These are phyloP conservation scores for Caenorhabditis uteleia DNA, from an alignment of 2,888 invertebrate genomes.

Conservation along the genomic window DNA sequence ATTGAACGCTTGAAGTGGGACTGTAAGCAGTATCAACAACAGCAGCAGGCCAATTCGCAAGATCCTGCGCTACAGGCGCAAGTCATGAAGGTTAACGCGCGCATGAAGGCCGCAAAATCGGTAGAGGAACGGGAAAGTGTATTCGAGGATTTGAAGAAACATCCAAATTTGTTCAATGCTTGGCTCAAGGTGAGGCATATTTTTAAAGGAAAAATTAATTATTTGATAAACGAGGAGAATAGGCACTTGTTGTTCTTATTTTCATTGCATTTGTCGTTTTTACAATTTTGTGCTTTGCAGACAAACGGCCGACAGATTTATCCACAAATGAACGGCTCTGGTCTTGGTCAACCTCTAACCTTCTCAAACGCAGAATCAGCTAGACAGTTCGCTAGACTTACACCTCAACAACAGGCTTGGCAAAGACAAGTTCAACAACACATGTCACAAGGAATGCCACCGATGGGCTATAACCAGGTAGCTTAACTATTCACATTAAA, in stretches of 20 bases:
- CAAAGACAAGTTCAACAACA: slow-evolving; percentile 15
- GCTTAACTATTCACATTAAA: not conserved
- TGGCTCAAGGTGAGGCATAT: slow-evolving; percentile 82
- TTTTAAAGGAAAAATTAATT: too few relatives aligned
- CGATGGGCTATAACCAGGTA: too few relatives aligned
- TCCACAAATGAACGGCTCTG: too few relatives aligned
- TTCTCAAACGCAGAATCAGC: too few relatives aligned
- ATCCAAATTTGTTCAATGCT: slow-evolving; percentile 92
- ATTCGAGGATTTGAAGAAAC: slow-evolving; percentile 87
- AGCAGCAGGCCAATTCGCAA: not conserved
- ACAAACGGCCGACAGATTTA: not conserved
- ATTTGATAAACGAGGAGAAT: too few relatives aligned
- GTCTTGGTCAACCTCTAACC: too few relatives aligned
- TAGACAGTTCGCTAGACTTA: slow-evolving; percentile 39
- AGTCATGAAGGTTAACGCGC: slow-evolving; percentile 80
- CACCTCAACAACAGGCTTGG: slow-evolving; percentile 19
- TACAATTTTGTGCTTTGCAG: not conserved
- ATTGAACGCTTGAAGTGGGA: too few relatives aligned
- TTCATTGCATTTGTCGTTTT: not conserved
- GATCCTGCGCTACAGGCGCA: slow-evolving; percentile 49
- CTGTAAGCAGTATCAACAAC: slow-evolving; percentile 15
- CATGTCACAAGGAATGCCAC: not conserved
- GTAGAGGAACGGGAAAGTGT: slow-evolving; percentile 81
- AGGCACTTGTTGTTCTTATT: not conserved
- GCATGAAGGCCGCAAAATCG: slow-evolving; percentile 85